These are phyloP conservation scores for Cephalopholis sonnerati DNA, from an alignment of 2,113 vertebrate species.

Conservation along the genomic window DNA sequence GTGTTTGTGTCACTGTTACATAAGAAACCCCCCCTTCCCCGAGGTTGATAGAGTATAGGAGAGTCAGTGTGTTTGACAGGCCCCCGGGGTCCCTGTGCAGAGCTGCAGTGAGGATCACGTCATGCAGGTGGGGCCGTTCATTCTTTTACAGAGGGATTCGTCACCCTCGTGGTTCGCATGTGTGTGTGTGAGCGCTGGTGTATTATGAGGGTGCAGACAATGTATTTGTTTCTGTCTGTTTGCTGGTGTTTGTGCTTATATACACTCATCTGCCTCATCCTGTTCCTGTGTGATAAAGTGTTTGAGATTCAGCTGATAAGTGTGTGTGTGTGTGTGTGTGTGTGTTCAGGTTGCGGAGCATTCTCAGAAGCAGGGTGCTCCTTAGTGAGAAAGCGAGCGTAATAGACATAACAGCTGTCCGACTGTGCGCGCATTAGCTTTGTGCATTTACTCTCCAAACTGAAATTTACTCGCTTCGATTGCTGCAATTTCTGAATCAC, in stretches of 20 bases:
- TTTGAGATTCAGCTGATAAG: neutral
- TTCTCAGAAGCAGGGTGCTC: slow-evolving; percentile 14
- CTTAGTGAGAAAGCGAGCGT: neutral
- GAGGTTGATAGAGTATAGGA: slow-evolving; percentile 28
- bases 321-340: slow-evolving; percentile 1
- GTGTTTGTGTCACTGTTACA: slow-evolving; percentile 56
- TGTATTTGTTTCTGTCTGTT: neutral
- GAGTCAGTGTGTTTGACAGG: slow-evolving; percentile 53
- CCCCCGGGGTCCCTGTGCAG: slow-evolving; percentile 33
- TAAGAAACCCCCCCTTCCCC: slow-evolving; percentile 21
- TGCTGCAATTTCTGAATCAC: slow-evolving; percentile 33
- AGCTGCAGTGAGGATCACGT: slow-evolving; percentile 24
- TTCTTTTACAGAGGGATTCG: slow-evolving; percentile 19
- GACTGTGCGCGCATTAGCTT: neutral
- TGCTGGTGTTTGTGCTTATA: neutral
- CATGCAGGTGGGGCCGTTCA: slow-evolving; percentile 45
- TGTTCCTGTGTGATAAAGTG: neutral
- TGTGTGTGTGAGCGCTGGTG: neutral
- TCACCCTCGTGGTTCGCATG: slow-evolving; percentile 1
- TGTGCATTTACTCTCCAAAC: slow-evolving; percentile 14
- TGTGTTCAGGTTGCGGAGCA: neutral
- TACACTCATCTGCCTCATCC: neutral
- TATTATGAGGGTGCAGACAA: neutral
- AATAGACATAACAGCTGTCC: slow-evolving; percentile 1
- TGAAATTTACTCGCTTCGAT: slow-evolving; percentile 16